Base-by-base conservation (phyloP, 2,113 vertebrate species). In the Chunga burmeisteri region DNA sequence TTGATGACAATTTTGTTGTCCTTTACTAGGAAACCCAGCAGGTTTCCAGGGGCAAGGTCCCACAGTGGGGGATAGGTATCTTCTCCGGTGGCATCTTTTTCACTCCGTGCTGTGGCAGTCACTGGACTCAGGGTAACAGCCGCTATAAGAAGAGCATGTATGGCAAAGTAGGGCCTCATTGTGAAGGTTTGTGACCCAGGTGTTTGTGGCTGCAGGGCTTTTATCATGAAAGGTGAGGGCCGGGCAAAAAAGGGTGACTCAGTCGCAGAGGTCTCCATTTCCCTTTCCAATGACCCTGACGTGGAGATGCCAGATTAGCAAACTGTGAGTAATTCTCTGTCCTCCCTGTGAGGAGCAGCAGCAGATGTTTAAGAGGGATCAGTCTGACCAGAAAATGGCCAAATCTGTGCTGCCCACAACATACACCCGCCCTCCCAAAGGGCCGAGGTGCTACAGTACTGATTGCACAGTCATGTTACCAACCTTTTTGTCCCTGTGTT, bases 1-100 rank as follows among this genome's bases (percentile, higher is more conserved):
- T 98, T 59, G 15, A 99, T 98, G 42, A 93, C 40, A 46, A 98
- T 75, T 55, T 96, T 95, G 23, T 94, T 97, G 56, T 96, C 71
- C 16, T 97, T 65, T 19, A 75, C 26, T 2, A n/a, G 90, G 47
- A 98, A 98, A 26, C 98, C 97, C 49, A 67, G 79, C 16, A 98
- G 25, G 52, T 92, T 94, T 62, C 62, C 86, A 34, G 96, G 93
- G 1, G 96, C 97, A 15, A 97, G 95, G 4, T 97, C 40, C 99
- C 99, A 99, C 32, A 98, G 53, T 9, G 98, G 95, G 4, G 98
- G 99, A 56, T 96, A 92, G 11, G 78, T 74, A 34, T 95, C 89
- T 25, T 30, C 88, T 36, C 55, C 29, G 1, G 38, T 42, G 71
- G 23, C 49, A 55, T 81, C 10, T 0, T 84, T 88, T 52, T 63